Evolutionary conservation across 1,140 invertebrate species (phyloP).

Genomic region (Lasioglossum baleicum): DNA sequence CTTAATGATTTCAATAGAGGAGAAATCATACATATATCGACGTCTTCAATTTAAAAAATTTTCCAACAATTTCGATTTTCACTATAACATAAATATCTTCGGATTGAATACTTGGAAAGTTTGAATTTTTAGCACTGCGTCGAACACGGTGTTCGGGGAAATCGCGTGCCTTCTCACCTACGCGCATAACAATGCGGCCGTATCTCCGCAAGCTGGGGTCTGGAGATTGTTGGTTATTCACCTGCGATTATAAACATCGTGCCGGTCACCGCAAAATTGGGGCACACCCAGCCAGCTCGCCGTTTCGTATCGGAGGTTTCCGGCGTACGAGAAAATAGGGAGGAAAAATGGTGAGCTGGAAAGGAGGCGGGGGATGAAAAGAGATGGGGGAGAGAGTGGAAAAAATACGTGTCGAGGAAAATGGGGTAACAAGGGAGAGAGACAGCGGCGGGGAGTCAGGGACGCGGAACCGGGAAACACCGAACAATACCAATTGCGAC

Average conservation of each 20-base stretch:
- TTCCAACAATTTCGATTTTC: too few relatives aligned
- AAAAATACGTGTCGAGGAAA: slow-evolving; percentile 14
- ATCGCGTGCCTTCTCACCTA: neutral
- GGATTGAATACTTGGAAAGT: too few relatives aligned
- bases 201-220: slow-evolving; percentile 34
- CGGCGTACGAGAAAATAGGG: slow-evolving; percentile 23
- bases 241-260: slow-evolving; percentile 65
- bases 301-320: slow-evolving; percentile 35
- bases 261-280: slow-evolving; percentile 53
- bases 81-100: too few relatives aligned
- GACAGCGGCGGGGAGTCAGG: neutral
- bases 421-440: slow-evolving; percentile 7
- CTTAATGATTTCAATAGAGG: too few relatives aligned
- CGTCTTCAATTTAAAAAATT: too few relatives aligned
- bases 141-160: too few relatives aligned
- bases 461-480: slow-evolving; percentile 25
- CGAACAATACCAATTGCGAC: slow-evolving; percentile 41
- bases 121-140: too few relatives aligned
- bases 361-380: neutral
- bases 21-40: too few relatives aligned
- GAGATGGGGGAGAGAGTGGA: neutral
- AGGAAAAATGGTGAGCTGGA: neutral
- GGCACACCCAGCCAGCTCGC: slow-evolving; percentile 42
- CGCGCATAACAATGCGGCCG: neutral
- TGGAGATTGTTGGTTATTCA: slow-evolving; percentile 54